Conservation (phyloP, 2,113 vertebrate species). For the Tichodroma muraria region DNA sequence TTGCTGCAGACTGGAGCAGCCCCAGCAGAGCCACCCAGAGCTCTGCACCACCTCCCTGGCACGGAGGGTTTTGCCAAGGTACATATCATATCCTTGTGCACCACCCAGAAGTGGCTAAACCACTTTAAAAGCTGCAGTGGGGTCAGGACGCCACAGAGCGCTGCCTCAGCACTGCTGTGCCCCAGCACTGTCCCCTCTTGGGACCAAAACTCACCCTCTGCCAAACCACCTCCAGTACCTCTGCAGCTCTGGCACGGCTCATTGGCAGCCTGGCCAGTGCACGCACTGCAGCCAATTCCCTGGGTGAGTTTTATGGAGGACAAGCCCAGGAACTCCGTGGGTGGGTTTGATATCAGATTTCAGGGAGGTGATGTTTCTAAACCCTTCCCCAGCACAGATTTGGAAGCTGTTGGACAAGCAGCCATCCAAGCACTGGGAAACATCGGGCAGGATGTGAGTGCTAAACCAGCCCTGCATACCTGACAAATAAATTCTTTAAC, state of each 20-base stretch:
- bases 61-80: neutral
- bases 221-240: neutral
- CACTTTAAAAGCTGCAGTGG: neutral
- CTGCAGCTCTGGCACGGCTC: neutral
- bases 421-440: neutral
- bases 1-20: neutral
- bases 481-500: conserved; percentile 11
- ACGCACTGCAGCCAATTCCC: neutral
- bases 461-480: neutral
- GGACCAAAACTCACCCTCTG: neutral
- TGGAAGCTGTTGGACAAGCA: neutral
- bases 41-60: neutral
- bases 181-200: neutral
- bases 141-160: neutral
- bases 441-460: rapidly evolving
- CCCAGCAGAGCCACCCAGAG: neutral
- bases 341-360: neutral
- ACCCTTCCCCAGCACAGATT: neutral
- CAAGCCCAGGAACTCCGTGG: neutral
- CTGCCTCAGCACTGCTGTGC: neutral
- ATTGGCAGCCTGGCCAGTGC: neutral
- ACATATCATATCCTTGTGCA: neutral
- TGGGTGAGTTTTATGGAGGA: neutral
- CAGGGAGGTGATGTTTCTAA: neutral
- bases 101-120: neutral